Evolutionary conservation across 2,888 invertebrate species (phyloP).

Genomic region (Synanthedon formicaeformis): DNA sequence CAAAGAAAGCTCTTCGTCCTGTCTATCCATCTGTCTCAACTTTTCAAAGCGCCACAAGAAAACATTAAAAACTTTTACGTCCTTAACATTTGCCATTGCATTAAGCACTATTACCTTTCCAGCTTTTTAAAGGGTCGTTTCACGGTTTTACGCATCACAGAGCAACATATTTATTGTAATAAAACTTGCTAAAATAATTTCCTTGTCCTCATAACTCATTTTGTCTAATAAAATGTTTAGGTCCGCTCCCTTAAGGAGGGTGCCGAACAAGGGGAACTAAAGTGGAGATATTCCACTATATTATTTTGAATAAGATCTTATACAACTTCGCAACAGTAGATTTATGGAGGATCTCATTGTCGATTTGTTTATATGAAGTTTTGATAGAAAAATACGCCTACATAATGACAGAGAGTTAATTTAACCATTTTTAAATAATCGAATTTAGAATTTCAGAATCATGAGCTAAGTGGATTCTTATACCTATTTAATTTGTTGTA

Average conservation of each 20-base stretch:
- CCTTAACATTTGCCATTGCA: neutral
- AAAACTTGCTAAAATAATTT: conserved; percentile 6
- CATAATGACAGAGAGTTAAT: too few species aligned
- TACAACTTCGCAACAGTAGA: too few species aligned
- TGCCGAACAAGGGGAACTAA: neutral
- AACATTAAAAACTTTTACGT: conserved; percentile 4
- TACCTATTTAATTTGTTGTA: too few species aligned
- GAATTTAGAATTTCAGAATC: too few species aligned
- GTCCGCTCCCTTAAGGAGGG: neutral
- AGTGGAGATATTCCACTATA: too few species aligned
- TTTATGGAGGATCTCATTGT: too few species aligned
- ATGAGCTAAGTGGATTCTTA: too few species aligned
- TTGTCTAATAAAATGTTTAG: conserved; percentile 2
- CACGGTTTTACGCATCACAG: neutral
- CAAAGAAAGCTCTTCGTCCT: neutral
- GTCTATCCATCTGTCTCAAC: neutral
- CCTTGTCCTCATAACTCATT: conserved; percentile 4
- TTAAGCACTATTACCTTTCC: conserved; percentile 1
- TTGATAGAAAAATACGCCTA: too few species aligned
- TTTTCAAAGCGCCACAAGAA: neutral
- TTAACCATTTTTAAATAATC: too few species aligned
- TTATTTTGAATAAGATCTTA: too few species aligned
- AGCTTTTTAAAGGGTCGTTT: conserved; percentile 2
- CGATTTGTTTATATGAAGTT: too few species aligned
- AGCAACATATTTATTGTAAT: conserved; percentile 1